Base-by-base conservation (phyloP, 2,113 vertebrate species). In the Rhadina sibilatrix region DNA sequence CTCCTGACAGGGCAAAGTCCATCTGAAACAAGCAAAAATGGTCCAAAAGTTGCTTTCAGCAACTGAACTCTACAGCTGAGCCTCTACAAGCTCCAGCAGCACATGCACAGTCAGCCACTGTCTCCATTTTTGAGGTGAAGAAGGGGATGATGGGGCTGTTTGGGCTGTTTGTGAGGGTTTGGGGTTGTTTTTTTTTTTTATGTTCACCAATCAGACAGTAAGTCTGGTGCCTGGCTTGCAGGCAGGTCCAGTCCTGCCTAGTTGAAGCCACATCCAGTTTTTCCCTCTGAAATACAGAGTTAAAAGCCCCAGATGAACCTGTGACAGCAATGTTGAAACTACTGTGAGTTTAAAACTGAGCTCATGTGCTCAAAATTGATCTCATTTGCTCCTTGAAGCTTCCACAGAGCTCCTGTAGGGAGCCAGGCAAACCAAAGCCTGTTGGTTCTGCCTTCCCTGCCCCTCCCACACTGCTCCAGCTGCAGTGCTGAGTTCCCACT, bases 71-170 rank as follows among this genome's bases (percentile, higher is more conserved):
- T 40, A 15, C 40, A 40, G 14, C 40, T 14, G 40, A 40, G 42
- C 25, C 47, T 50, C 61, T 47, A 25, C 37, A 78, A 53, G 65
- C 35, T 49, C 70, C 69, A 42, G 71, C 31, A 37, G 22, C 40
- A 12, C 1, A 0, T 10, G n/a, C 37, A 23, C 15, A 40, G 49
- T 22, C 40, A 65, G 44, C 18, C 69, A 5, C 47, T 53, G 40
- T 22, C 50, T 63, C 64, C 0, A 0, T 1, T 54, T 54, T 33
- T 81, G 50, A 38, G 31, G 54, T 24, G 50, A 52, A 74, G 68
- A 80, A 52, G 54, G 74, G 89, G 65, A 35, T 14, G 27, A 63
- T 44, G 61, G 40, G 37, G 42, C 31, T 71, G 24, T 40, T 83
- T 49, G 19, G 27, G 42, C 16, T 76, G 22, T 56, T 68, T n/a